Percentiles rank a stretch among this genome's conserved stretches.
Conservation (phyloP, 2,113 vertebrate species). For the Gallinago media region DNA sequence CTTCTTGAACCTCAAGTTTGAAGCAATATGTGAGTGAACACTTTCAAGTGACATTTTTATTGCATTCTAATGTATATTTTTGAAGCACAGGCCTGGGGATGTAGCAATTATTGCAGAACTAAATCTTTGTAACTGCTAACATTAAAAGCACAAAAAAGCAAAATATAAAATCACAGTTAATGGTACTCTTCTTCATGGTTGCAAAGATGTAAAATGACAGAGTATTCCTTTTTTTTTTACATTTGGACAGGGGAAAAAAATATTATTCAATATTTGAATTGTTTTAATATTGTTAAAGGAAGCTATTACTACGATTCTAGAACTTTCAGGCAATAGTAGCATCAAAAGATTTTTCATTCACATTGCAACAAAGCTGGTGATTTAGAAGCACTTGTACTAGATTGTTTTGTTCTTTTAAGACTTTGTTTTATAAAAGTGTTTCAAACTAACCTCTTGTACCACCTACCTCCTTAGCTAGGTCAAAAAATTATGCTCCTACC, state of each 20-base stretch:
- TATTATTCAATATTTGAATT: neutral
- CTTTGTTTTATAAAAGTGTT: neutral
- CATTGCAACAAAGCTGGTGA: neutral
- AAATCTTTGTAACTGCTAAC: neutral
- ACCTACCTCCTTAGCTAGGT: neutral
- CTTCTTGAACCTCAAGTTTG: neutral
- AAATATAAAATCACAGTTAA: neutral
- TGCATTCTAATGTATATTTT: neutral
- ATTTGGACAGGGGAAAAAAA: neutral
- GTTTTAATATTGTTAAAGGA: neutral
- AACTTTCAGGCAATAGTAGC: neutral
- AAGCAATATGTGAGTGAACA: neutral
- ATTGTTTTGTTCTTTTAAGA: neutral
- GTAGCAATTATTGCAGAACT: neutral
- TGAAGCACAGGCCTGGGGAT: neutral
- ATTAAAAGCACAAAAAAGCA: neutral
- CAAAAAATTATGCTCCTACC: neutral
- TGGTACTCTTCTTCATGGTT: neutral
- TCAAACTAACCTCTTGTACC: neutral
- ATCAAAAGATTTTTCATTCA: neutral
- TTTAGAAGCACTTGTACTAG: neutral
- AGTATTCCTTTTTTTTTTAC: neutral
- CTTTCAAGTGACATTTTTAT: neutral
- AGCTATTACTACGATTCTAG: neutral
- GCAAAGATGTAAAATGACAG: neutral